Percentiles rank a stretch among this genome's conserved stretches.
These are phyloP conservation scores for Strigops habroptila DNA, from an alignment of 2,113 vertebrate species.

Conservation along the genomic window DNA sequence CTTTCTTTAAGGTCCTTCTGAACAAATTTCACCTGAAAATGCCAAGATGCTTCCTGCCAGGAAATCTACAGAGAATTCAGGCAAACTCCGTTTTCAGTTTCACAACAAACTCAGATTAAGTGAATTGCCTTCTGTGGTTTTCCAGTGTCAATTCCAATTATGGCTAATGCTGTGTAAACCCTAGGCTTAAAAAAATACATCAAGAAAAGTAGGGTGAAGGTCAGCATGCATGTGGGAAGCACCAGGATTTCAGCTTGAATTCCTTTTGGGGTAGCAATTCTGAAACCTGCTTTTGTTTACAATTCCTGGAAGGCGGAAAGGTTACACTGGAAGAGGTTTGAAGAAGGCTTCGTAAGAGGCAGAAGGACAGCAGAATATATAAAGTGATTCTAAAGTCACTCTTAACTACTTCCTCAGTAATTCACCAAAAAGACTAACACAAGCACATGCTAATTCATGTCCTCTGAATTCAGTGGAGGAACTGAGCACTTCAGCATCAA, in stretches of 20 bases:
- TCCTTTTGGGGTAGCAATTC: neutral
- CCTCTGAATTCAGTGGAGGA: neutral
- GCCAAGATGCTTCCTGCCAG: constrained; percentile 1
- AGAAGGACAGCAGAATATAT: neutral
- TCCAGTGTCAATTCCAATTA: constrained; percentile 24
- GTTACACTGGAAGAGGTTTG: neutral
- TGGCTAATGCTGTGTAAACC: neutral
- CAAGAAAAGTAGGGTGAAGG: neutral
- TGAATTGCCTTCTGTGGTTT: constrained; percentile 13
- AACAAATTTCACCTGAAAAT: constrained; percentile 30
- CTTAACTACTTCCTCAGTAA: neutral
- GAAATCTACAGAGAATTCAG: constrained; percentile 18
- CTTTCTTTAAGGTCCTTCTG: constrained; percentile 11
- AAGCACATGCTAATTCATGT: neutral
- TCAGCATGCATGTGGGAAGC: neutral
- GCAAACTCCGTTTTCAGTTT: constrained; percentile 29
- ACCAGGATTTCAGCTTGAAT: neutral
- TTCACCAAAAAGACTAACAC: neutral
- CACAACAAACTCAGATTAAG: constrained; percentile 8
- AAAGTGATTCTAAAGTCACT: neutral
- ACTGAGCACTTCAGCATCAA: neutral
- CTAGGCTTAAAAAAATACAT: neutral
- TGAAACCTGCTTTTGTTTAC: neutral
- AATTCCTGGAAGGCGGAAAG: neutral
- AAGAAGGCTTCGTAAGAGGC: neutral